phyloP scores from a whole-genome alignment of 2,797 vertebrate species.

The Leucoraja ocellata region DNA sequence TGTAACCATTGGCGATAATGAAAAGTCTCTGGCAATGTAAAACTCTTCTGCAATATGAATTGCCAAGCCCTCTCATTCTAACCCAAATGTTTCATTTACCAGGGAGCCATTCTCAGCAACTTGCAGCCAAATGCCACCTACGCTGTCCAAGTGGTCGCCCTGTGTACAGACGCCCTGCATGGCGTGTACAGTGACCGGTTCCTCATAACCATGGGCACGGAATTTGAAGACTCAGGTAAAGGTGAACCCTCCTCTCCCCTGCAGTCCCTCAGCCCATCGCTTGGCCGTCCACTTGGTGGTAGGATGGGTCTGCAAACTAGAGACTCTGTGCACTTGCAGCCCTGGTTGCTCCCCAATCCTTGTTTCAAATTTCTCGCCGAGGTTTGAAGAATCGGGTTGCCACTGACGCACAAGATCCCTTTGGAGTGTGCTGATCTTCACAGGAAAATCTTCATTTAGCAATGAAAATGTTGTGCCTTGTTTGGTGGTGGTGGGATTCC shows the following conservation, averaged over 20 bases:
- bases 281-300: background rate
- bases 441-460: conserved; percentile 40
- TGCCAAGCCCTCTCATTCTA: background rate
- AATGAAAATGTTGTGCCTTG: conserved; percentile 48
- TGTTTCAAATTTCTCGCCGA: background rate
- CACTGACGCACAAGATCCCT: no score
- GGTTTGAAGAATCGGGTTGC: background rate
- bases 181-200: conserved; percentile 79
- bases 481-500: conserved; percentile 52
- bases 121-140: conserved; percentile 83
- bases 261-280: background rate
- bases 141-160: conserved; percentile 80
- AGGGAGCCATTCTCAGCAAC: conserved; percentile 89
- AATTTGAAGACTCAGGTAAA: conserved; percentile 74
- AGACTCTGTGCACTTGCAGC: background rate
- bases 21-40: no score
- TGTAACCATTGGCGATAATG: no score
- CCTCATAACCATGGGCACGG: conserved; percentile 72
- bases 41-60: background rate
- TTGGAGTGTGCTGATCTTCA: conserved; percentile 43
- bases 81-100: conserved; percentile 46
- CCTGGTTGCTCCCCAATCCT: background rate
- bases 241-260: conserved; percentile 38
- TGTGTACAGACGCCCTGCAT: conserved; percentile 81
- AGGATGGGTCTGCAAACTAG: background rate